Conservation (phyloP, 2,113 vertebrate species). For the Reinhardtius hippoglossoides region DNA sequence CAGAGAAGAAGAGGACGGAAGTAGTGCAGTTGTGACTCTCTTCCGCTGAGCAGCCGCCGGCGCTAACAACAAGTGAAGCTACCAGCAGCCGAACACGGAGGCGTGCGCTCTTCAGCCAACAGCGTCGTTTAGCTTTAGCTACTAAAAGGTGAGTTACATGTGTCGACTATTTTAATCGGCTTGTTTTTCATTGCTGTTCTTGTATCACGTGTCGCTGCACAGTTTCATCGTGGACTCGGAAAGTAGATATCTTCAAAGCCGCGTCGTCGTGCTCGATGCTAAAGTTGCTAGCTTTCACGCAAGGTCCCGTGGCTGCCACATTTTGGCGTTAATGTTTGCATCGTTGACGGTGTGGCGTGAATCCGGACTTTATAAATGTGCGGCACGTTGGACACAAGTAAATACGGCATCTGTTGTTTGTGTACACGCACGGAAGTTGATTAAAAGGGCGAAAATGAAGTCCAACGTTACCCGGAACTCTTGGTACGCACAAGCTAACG, state of each 20-base stretch:
- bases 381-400: neutral
- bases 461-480: accelerated
- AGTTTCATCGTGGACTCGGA: accelerated
- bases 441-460: accelerated
- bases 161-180: neutral
- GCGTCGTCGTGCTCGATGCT: slow-evolving; percentile 11
- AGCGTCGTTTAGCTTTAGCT: neutral
- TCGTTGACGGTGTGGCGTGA: neutral
- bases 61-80: slow-evolving; percentile 44
- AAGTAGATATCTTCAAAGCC: neutral
- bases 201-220: accelerated
- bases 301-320: neutral
- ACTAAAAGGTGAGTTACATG: slow-evolving; percentile 9
- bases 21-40: neutral
- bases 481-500: neutral
- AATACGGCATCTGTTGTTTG: accelerated
- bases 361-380: neutral
- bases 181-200: neutral
- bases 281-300: slow-evolving; percentile 4
- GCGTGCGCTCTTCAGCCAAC: slow-evolving; percentile 1
- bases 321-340: neutral
- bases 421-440: neutral
- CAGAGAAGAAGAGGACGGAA: slow-evolving; percentile 16
- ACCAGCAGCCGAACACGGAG: neutral
- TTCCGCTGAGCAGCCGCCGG: slow-evolving; percentile 14